Evolutionary conservation across 2,888 invertebrate species (phyloP), one percentile per base, ranked within the genome.

Genomic region (Agrypnus murinus): DNA sequence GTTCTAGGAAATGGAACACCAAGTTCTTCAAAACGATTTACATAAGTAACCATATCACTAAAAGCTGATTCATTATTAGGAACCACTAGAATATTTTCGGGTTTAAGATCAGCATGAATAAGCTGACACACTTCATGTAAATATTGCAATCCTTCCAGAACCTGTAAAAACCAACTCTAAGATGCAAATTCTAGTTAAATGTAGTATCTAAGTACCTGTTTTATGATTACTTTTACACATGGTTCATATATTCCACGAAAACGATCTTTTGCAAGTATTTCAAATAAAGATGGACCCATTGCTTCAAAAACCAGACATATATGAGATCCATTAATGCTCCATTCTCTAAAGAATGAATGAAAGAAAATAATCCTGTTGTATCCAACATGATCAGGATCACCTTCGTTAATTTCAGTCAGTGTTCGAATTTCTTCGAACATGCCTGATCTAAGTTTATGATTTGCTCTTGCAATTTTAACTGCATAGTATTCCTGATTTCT

Each of bases 251-350:
- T 89, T 67, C 95, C 95, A 83, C 91, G 91, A 84, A 94, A 95
- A 83, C 93, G 92, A 80, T 92, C 93, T 79, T 92, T 90, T 68
- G 92, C 92, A 77, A 95, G 93, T 77, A 95, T 86, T 83, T 94
- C 94, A 77, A 95, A 89, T 74, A 95, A 87, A 84, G 94, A 95
- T 85, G 92, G 91, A 64, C 95, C 95, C 79, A 95, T 88, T 34
- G 95, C 93, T 87, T 95, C 93, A 84, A 94, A 93, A 55, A 93
- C 93, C 88, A 94, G 90, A 83, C 93, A 93, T 65, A 93, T 91
- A 86, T 94, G 95, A 58, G 90, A 90, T 50, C 95, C 95, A 85
- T 94, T 93, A 14, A 92, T 89, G 62, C 95, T 95, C 64, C 89
- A 89, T 75, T 94, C 91, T 79, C 91, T 91, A 82, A 95, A 95